Base-by-base conservation (phyloP, 2,888 invertebrate genomes). In the Glaucopsyche alexis region DNA sequence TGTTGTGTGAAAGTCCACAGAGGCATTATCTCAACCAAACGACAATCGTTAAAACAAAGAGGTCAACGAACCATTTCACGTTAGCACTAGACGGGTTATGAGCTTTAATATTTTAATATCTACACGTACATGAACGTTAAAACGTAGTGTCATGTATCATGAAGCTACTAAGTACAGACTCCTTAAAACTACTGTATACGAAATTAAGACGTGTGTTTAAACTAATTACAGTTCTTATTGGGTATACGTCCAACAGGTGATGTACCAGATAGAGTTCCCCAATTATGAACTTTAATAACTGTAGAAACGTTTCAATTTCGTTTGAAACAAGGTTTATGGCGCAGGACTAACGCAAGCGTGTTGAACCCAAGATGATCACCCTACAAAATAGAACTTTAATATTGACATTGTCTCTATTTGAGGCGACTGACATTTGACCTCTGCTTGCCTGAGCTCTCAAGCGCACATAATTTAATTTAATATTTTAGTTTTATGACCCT, bases 341-440 rank as follows among this genome's bases (percentile, higher is more conserved):
- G 47, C 2, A 13, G 47, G 11, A 47, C 47, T 47, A n/a, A 29
- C 19, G 4, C 7, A n/a, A n/a, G n/a, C n/a, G n/a, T n/a, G 16
- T 19, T 9, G 55, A 50, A 55, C 60, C n/a, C 60, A 19, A 11
- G 60, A 11, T 19, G 19, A 29, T 60, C 29, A 29, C 16, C 16
- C 16, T 8, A 52, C 13, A 19, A 29, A 5, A 60, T 13, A 60
- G 7, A 29, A 60, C 6, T 60, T 60, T 60, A 72, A 75, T 74
- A 74, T 74, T 74, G 72, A 67, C 66, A 72, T 65, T 66, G 52
- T 47, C n/a, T 73, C 29, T 67, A 60, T 74, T 71, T 66, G 72
- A 74, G 72, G 69, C 71, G 52, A 40, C 73, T 73, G 72, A 75
- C 72, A 67, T 71, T 47, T 72, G 72, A 74, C 71, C 72, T 72